Evolutionary conservation across 1,140 invertebrate species (phyloP), one percentile per base, ranked within the genome.

Genomic region (Neodiprion lecontei): DNA sequence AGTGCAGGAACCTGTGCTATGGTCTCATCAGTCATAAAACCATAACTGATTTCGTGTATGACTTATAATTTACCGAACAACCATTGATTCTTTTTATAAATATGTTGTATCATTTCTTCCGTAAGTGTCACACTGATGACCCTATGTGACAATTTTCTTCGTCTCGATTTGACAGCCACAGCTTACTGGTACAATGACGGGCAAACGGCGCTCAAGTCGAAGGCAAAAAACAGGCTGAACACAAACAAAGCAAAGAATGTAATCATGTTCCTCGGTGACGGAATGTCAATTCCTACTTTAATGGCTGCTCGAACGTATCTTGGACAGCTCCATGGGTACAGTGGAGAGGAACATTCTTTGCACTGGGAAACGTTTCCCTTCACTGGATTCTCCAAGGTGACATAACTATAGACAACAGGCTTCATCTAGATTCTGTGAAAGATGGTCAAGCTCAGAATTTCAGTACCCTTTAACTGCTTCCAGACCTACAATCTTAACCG

Each of bases 401-500:
- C 21, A 78, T 82, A 49, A 85, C 83, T n/a, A 84, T 84, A 84
- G 74, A 75, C 78, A 74, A 70, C 72, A n/a, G 49, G 48, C 40
- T 47, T 75, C 21, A 2, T 50, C 0, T 12, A 74, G n/a, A 17
- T 75, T 14, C 67, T 12, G 49, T 0, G 8, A 50, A 14, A n/a
- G 1, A 68, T 10, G 17, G 48, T 23, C 53, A 17, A 69, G 23
- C 74, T 73, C 77, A 49, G 28, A 17, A 69, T 48, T 72, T 73
- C 77, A 48, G 73, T 48, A 50, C 72, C 67, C 69, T 74, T 73
- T 73, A 40, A 40, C 28, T 40, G 28, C 28, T 89, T 89, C 14
- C 83, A 96, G 94, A 97, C 96, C 0, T 97, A 97, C 84, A 95
- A 93, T 82, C 90, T 95, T 14, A 93, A 97, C 84, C 90, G 90